Base-by-base conservation (phyloP, 1,140 invertebrate genomes). In the Drosophila miranda region DNA sequence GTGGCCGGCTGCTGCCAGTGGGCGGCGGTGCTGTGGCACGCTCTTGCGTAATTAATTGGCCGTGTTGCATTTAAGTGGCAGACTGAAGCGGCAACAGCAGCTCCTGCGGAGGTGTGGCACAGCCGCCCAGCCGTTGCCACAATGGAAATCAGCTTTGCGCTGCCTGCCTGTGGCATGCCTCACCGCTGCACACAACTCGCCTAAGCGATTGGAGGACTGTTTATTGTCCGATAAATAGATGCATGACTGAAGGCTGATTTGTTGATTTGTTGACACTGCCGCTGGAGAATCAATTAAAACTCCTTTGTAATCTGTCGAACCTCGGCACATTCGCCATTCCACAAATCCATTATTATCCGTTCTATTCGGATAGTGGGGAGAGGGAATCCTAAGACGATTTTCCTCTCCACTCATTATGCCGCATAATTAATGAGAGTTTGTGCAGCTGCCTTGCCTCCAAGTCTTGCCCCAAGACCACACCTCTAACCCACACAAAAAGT, bases 31-130 rank as follows among this genome's bases (percentile, higher is more conserved):
- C 16, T 66, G 61, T 44, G 63, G 63, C 75, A 52, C 78, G 76
- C 73, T 87, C 74, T 86, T 86, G 81, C 58, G 81, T 86, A 86
- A 86, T 86, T 86, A 86, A 86, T 86, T 86, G 82, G 82, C 82
- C 81, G 81, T 87, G 81, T 86, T 86, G 81, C 81, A 86, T 78
- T 87, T 72, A 74, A 87, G 82, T 87, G 82, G 68, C 69, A 64
- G 66, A 23, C 42, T 76, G 63, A 52, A 66, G 46, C 62, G 43
- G 42, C 61, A 69, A 19, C 54, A 38, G 34, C 16, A 51, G 13
- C 19, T 49, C 42, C 26, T 53, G 42, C 23, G 16, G 14, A 13
- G 26, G 38, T 14, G 56, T 51, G 43, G 55, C 57, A 81, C 81
- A 79, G 57, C 58, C 11, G 50, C 75, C 63, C 58, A 11, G 54